phyloP scores from a whole-genome alignment of 1,140 invertebrate genomes.

The Tachypleus tridentatus region DNA sequence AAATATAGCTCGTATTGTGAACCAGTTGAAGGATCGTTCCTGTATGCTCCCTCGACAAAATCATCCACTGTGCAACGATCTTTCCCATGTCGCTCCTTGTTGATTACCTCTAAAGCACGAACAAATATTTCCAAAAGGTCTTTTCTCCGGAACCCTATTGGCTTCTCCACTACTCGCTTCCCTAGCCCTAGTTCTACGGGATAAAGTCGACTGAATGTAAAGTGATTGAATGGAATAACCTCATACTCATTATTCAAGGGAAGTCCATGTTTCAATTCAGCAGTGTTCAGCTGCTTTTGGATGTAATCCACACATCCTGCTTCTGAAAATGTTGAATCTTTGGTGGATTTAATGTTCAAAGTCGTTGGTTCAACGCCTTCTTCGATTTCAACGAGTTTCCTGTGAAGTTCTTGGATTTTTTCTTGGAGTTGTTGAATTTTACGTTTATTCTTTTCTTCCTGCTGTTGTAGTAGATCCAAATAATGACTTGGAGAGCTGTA shows the following conservation, averaged over 20 bases:
- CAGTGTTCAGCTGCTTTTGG: slow-evolving; percentile 13
- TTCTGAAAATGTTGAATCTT: neutral
- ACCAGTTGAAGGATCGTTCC: slow-evolving; percentile 57
- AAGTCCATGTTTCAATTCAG: slow-evolving; percentile 13
- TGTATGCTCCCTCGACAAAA: slow-evolving; percentile 65
- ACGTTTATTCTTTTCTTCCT: no score
- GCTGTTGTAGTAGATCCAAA: no score
- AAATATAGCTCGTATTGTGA: slow-evolving; percentile 69
- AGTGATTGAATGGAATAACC: slow-evolving; percentile 61
- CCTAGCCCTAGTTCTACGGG: slow-evolving; percentile 62
- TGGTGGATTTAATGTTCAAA: no score
- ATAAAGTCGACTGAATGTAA: slow-evolving; percentile 59
- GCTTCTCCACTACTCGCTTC: slow-evolving; percentile 66
- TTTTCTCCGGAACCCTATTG: slow-evolving; percentile 60
- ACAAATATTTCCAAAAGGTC: slow-evolving; percentile 53
- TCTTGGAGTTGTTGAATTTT: no score
- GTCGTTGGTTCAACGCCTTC: no score
- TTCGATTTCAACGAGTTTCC: no score
- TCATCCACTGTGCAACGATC: slow-evolving; percentile 43
- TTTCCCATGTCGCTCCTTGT: slow-evolving; percentile 33
- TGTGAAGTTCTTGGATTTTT: no score
- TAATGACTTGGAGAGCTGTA: no score
- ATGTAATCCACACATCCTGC: slow-evolving; percentile 17
- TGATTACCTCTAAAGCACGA: slow-evolving; percentile 52
- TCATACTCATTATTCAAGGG: slow-evolving; percentile 50